Percentiles rank a stretch among this genome's conserved stretches.
Evolutionary conservation across 2,888 invertebrate species (phyloP).

Genomic region (Seira musarum): DNA sequence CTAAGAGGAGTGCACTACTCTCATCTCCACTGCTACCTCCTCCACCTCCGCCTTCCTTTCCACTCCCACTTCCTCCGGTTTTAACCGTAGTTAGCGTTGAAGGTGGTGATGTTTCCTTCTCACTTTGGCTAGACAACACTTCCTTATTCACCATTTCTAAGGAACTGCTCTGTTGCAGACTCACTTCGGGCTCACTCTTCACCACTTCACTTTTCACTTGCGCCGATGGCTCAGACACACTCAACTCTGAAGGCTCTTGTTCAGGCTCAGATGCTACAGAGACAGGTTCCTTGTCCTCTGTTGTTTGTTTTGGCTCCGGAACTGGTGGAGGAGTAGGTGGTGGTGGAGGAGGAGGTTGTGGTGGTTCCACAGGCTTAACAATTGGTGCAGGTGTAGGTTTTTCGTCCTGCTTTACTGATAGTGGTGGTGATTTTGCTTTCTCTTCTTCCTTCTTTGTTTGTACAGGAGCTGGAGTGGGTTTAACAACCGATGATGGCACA

Average conservation of each 20-base stretch:
- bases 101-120: conserved; percentile 47
- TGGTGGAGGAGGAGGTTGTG: conserved; percentile 35
- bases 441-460: conserved; percentile 13
- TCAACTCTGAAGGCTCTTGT: conserved; percentile 14
- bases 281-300: conserved; percentile 23
- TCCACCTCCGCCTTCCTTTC: conserved; percentile 35
- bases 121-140: conserved; percentile 32
- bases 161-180: conserved; percentile 45
- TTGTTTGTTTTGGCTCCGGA: conserved; percentile 28
- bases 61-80: conserved; percentile 9
- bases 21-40: conserved; percentile 64
- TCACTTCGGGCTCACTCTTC: conserved; percentile 46
- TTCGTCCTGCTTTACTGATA: conserved; percentile 17
- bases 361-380: background rate
- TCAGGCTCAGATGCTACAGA: conserved; percentile 34
- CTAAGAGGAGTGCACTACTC: conserved; percentile 73
- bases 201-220: conserved; percentile 30
- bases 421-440: conserved; percentile 13
- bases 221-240: conserved; percentile 35
- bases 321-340: conserved; percentile 17
- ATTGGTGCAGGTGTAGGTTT: background rate
- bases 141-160: conserved; percentile 53
- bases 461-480: background rate
- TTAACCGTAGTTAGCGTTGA: conserved; percentile 44
- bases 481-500: conserved; percentile 9